These are phyloP conservation scores for Pedetes capensis DNA, from an alignment of 2,113 vertebrate genomes.

Conservation along the genomic window DNA sequence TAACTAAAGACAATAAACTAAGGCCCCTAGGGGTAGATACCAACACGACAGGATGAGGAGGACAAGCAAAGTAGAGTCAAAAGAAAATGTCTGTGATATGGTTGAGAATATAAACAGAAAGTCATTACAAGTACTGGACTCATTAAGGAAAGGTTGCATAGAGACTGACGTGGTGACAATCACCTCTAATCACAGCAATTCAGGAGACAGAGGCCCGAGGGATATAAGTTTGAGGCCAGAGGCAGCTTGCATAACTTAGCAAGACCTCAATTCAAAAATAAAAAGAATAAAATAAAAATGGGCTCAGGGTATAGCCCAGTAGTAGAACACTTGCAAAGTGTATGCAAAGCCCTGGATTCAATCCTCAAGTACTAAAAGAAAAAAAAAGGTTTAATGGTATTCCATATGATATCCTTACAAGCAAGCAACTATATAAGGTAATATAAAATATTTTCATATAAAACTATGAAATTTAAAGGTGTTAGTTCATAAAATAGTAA, in stretches of 20 bases:
- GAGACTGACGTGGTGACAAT: too few species aligned
- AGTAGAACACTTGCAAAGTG: too few species aligned
- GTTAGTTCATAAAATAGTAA: neutral
- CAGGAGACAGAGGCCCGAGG: too few species aligned
- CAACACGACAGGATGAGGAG: neutral
- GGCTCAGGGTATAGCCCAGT: too few species aligned
- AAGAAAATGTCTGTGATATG: neutral
- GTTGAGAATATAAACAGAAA: neutral
- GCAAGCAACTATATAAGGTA: neutral
- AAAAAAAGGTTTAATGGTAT: neutral
- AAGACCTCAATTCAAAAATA: too few species aligned
- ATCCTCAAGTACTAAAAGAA: too few species aligned
- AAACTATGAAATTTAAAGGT: neutral
- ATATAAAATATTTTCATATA: neutral
- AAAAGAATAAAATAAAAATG: too few species aligned
- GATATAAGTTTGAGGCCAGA: too few species aligned
- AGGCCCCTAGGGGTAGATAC: too few species aligned
- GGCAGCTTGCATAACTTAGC: too few species aligned
- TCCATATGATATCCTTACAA: neutral
- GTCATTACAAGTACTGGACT: neutral
- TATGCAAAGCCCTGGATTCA: too few species aligned
- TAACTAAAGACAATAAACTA: neutral
- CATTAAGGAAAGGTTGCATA: neutral
- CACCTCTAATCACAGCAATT: too few species aligned
- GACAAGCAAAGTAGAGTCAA: neutral